A percentile compares a stretch with the other conserved stretches of the same genome.
These are phyloP conservation scores for Orthosia incerta DNA, from an alignment of 2,888 invertebrate genomes.

Conservation along the genomic window DNA sequence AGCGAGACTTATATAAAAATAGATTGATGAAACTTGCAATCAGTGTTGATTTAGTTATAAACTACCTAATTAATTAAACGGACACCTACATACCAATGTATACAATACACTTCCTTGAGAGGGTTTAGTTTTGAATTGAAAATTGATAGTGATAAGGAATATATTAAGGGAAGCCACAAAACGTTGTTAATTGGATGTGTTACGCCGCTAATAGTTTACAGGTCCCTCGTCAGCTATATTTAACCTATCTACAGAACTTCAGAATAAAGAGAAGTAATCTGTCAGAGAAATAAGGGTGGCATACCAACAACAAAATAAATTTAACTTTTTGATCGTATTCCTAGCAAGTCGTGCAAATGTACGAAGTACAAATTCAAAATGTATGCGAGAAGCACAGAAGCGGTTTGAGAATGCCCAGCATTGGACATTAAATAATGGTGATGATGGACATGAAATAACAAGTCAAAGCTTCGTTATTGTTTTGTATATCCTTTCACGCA, in stretches of 20 bases:
- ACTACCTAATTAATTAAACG: not conserved
- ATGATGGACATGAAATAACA: too few species aligned
- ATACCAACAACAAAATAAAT: too few species aligned
- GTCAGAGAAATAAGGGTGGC: not conserved
- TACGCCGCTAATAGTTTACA: constrained; percentile 23
- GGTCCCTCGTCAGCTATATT: constrained; percentile 6
- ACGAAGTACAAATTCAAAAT: too few species aligned
- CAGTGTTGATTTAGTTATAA: not conserved
- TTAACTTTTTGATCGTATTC: not conserved
- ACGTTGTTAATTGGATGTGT: constrained; percentile 57
- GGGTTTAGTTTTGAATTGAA: constrained; percentile 53
- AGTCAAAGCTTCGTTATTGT: too few species aligned
- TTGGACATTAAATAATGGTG: too few species aligned
- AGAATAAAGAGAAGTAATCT: too few species aligned
- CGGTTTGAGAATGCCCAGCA: too few species aligned
- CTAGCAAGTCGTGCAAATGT: not conserved
- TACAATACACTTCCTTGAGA: constrained; percentile 24
- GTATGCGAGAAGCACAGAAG: too few species aligned
- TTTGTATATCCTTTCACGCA: too few species aligned
- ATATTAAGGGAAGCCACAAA: constrained; percentile 57
- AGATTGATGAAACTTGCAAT: not conserved
- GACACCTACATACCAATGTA: not conserved
- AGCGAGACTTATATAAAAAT: too few species aligned
- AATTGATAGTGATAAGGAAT: constrained; percentile 52
- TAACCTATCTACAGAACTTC: not conserved